Evolutionary conservation across 2,888 invertebrate genomes (phyloP).

Genomic region (Tenthredo scrophulariae): DNA sequence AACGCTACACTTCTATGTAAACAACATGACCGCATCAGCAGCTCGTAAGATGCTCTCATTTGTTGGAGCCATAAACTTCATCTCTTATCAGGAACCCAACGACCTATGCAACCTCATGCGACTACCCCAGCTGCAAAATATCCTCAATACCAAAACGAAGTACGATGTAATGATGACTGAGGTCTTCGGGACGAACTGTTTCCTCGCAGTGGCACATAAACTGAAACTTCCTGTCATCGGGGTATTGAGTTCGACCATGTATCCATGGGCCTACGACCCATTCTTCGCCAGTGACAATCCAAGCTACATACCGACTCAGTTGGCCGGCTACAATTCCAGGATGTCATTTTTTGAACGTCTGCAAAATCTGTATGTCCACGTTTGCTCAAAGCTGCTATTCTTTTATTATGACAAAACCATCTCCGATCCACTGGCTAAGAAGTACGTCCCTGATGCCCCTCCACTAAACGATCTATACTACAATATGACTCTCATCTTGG

Average conservation of each 20-base stretch:
- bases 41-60: neutral
- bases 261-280: conserved; percentile 13
- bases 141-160: neutral
- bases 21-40: conserved; percentile 4
- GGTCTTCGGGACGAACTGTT: conserved; percentile 31
- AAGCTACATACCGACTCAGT: conserved; percentile 14
- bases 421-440: conserved; percentile 11
- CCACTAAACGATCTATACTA: conserved; percentile 23
- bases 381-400: neutral
- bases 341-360: conserved; percentile 17
- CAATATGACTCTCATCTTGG: conserved; percentile 29
- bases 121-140: conserved; percentile 27
- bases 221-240: conserved; percentile 23
- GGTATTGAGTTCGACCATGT: neutral
- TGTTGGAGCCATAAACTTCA: neutral
- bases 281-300: neutral
- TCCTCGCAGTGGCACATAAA: conserved; percentile 12
- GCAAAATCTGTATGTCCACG: neutral
- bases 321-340: neutral
- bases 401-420: conserved; percentile 19
- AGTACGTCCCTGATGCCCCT: neutral
- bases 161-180: conserved; percentile 38
- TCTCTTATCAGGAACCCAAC: neutral
- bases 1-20: neutral
- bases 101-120: conserved; percentile 25